Percentiles rank a stretch among this genome's conserved stretches.
phyloP scores from a whole-genome alignment of 2,797 vertebrate species.

The Siniperca scherzeri region DNA sequence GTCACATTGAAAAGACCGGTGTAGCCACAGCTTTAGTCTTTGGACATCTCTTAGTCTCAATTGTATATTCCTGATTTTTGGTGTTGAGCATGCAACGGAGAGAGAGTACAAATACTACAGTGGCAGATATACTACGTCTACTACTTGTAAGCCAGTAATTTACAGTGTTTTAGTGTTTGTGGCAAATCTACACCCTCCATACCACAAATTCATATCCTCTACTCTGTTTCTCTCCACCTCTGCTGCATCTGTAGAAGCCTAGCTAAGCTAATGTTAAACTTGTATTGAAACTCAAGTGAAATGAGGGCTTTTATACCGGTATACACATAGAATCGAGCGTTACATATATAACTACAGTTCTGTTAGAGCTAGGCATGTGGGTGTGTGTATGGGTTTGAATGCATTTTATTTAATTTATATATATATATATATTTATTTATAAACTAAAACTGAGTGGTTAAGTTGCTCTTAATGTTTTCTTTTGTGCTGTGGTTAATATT shows the following conservation, averaged over 20 bases:
- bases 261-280: background rate
- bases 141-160: too few relatives aligned
- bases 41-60: background rate
- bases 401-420: background rate
- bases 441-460: background rate
- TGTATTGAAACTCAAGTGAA: background rate
- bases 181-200: background rate
- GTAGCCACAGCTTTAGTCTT: background rate
- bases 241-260: background rate
- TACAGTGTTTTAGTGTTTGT: background rate
- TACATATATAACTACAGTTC: too few relatives aligned
- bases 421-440: too few relatives aligned
- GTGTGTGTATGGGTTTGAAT: background rate
- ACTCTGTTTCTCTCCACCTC: too few relatives aligned
- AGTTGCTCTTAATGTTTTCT: background rate
- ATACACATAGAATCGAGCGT: too few relatives aligned
- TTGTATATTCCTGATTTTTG: too few relatives aligned
- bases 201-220: background rate
- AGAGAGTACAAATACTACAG: too few relatives aligned
- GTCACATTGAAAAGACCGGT: too few relatives aligned
- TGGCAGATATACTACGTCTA: too few relatives aligned
- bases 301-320: background rate
- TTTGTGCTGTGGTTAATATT: background rate
- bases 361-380: too few relatives aligned
- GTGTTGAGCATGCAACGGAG: too few relatives aligned